Base-by-base conservation (phyloP, 2,888 invertebrate genomes). In the Ametastegia equiseti region DNA sequence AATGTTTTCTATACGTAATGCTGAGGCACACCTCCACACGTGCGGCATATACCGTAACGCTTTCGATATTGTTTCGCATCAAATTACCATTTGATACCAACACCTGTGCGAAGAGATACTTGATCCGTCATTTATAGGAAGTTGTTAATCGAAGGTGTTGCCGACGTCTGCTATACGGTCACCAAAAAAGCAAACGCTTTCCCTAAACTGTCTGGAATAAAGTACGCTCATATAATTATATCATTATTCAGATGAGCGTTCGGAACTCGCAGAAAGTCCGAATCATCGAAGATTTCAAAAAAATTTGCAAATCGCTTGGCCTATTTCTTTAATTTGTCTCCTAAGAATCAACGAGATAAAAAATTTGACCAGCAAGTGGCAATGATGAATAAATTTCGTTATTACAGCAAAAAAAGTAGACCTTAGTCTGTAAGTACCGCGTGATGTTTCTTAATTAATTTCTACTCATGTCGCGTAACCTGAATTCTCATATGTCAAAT, bases 141-240 rank as follows among this genome's bases (percentile, higher is more conserved):
- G 45, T 71, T 30, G 30, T 47, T 71, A 30, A 45, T 71, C 71
- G 45, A 30, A 47, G 23, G 13, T n/a, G 30, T 30, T 67, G 23
- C 27, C 19, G 30, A 45, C 71, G 47, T 39, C 11, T 45, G 7
- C 30, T n/a, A n/a, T n/a, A 15, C 30, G 47, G 27, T 30, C 45
- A 71, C 47, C 47, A n/a, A 45, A 71, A 30, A 47, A n/a, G 73
- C 36, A 75, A 50, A 54, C 50, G 33, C 50, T 73, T 47, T 73
- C 73, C n/a, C 73, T 73, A n/a, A 5, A 19, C 73, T 23, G 23
- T 54, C 75, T 54, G 75, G 54, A 60, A 19, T 23, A 30, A 60
- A 60, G 60, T 60, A 60, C 27, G 27, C 13, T 54, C 23, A n/a
- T n/a, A n/a, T 75, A 54, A 50, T 45, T 54, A 54, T 50, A 50